phyloP scores from a whole-genome alignment of 2,113 vertebrate species.

The Microcebus ravelobensis region DNA sequence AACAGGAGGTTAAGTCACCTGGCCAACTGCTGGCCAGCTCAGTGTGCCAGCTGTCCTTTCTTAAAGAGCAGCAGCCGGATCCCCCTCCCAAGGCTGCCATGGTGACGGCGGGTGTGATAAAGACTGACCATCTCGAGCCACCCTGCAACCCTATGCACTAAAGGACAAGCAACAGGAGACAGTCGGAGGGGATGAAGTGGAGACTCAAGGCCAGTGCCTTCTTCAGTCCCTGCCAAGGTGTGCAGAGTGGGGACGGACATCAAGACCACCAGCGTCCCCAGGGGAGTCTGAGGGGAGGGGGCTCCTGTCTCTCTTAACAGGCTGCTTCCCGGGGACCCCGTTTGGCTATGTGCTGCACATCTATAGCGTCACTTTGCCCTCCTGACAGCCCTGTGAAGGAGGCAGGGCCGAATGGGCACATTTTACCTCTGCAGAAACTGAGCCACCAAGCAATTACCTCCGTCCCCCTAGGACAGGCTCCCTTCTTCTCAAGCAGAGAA shows the following conservation, averaged over 20 bases:
- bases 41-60: neutral
- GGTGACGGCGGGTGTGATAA: accelerated
- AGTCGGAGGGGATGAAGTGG: neutral
- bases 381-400: neutral
- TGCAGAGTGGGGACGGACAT: accelerated
- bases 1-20: neutral
- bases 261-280: neutral
- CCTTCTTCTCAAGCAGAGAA: neutral
- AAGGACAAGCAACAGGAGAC: neutral
- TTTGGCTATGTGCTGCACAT: accelerated
- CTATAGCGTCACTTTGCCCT: neutral
- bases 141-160: no score
- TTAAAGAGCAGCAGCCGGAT: neutral
- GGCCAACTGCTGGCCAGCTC: neutral
- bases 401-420: neutral
- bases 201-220: accelerated
- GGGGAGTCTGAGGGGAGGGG: accelerated
- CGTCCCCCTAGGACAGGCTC: neutral
- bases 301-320: accelerated
- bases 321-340: neutral
- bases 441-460: neutral
- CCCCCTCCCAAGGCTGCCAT: neutral
- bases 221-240: accelerated
- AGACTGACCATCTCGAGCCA: neutral
- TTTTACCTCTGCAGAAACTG: neutral